Base-by-base conservation (phyloP, 1,140 invertebrate genomes). In the Drosophila azteca region DNA sequence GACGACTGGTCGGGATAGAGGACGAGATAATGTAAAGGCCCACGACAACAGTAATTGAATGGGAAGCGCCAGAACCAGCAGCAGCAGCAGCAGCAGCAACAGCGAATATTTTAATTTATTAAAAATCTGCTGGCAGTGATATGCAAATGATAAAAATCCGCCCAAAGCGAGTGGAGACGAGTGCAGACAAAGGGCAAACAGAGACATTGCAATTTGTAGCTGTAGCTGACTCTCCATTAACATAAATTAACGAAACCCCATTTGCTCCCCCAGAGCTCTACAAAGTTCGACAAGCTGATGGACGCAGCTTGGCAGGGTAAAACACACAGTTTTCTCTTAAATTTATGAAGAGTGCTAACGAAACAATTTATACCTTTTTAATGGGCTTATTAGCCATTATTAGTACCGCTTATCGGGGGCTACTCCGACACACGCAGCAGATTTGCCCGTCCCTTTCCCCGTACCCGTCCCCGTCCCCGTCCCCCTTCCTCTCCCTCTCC, bases 381-480 rank as follows among this genome's bases (percentile, higher is more conserved):
- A 88, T 88, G 83, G 67, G 83, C 83, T 88, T 88, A 88, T 88
- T 88, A 88, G 83, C 83, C 83, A 88, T 88, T 88, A 88, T 88
- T 88, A 88, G 83, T 88, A 80, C 83, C 79, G 83, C 83, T 87
- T 87, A 87, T 87, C 83, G 83, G 67, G 61, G 78, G 65, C 70
- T 61, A 55, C 82, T 71, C 55, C 77, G 43, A 57, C 60, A 51
- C 63, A 63, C 52, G 51, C 45, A 51, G 35, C 35, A 11, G 35
- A 39, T 8, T 57, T 20, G 17, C 45, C 39, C 26, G 45, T 55
- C 60, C 48, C 51, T 50, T 48, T 48, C 39, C 54, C 15, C n/a
- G n/a, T n/a, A n/a, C 45, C 39, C 26, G 45, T 55, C 60, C 48
- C 51, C 44, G 41, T 48, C 39, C 54, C 15, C 1, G 0, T 20